Conservation (phyloP, 1,140 invertebrate genomes). For the Drosophila pandora region DNA sequence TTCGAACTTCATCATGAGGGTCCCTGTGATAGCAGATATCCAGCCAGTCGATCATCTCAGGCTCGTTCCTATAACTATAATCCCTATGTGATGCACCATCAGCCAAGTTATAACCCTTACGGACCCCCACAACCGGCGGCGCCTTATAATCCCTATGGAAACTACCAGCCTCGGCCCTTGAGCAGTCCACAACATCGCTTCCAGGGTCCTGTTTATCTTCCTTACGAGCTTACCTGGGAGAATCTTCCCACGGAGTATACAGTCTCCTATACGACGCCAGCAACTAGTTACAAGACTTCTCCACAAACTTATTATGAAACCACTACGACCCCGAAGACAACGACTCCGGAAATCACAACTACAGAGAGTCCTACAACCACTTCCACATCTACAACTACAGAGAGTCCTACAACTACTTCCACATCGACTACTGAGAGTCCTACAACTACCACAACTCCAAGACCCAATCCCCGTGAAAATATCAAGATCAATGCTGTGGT, state of each 20-base stretch:
- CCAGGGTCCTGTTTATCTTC: conserved; percentile 21
- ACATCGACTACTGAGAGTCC: not conserved
- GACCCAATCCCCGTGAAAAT: conserved; percentile 2
- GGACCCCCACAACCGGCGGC: conserved; percentile 1
- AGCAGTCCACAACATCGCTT: conserved; percentile 8
- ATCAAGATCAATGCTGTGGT: conserved; percentile 26
- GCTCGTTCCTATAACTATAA: conserved; percentile 14
- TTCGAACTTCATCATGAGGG: conserved; percentile 26
- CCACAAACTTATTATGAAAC: not conserved
- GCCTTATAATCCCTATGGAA: conserved; percentile 7
- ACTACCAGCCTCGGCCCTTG: conserved; percentile 2
- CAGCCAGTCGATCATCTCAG: conserved; percentile 12
- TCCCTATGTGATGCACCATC: conserved; percentile 18
- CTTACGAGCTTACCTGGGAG: conserved; percentile 33
- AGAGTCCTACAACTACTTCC: not conserved
- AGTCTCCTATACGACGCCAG: not conserved
- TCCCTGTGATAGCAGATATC: conserved; percentile 29
- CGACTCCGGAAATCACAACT: not conserved
- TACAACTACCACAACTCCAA: not conserved
- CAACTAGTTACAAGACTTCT: not conserved
- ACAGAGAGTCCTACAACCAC: not conserved
- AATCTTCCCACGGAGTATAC: conserved; percentile 27
- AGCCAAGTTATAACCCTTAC: not conserved
- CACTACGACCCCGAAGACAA: not conserved
- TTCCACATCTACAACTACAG: not conserved